phyloP scores from a whole-genome alignment of 2,888 invertebrate genomes.

The Protonemura montana region DNA sequence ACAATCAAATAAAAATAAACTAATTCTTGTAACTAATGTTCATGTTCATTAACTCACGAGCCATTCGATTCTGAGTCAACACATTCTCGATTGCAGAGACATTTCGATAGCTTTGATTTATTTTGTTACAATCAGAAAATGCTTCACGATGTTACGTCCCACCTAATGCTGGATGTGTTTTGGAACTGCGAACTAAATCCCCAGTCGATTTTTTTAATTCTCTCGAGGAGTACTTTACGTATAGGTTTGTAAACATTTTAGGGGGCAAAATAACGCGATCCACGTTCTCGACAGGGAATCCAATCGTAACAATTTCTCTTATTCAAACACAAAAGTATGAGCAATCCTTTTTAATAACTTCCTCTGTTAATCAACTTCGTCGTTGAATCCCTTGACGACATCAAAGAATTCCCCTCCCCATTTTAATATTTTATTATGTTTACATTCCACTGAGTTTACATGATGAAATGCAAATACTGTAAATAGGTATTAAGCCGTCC shows the following conservation, averaged over 20 bases:
- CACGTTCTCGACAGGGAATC: neutral
- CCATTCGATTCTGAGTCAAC: neutral
- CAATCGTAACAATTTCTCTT: neutral
- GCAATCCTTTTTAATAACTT: neutral
- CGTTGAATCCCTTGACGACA: neutral
- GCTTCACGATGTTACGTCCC: neutral
- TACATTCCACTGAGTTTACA: neutral
- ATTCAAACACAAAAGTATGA: neutral
- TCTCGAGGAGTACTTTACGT: too few species aligned
- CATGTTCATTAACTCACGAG: neutral
- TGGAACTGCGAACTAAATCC: neutral
- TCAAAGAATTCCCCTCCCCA: neutral
- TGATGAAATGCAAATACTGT: conserved; percentile 29
- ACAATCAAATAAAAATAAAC: neutral
- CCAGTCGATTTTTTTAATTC: neutral
- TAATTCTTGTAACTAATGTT: neutral
- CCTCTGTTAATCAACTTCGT: neutral
- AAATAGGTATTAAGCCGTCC: conserved; percentile 16
- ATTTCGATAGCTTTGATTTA: neutral
- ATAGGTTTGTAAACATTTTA: too few species aligned
- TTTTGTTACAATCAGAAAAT: neutral
- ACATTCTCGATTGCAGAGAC: neutral
- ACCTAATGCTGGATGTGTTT: neutral
- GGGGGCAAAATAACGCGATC: too few species aligned
- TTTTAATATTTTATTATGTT: conserved; percentile 5